Percentiles rank a stretch among this genome's conserved stretches.
Conservation (phyloP, 2,888 invertebrate genomes). For the Tipula helvola region DNA sequence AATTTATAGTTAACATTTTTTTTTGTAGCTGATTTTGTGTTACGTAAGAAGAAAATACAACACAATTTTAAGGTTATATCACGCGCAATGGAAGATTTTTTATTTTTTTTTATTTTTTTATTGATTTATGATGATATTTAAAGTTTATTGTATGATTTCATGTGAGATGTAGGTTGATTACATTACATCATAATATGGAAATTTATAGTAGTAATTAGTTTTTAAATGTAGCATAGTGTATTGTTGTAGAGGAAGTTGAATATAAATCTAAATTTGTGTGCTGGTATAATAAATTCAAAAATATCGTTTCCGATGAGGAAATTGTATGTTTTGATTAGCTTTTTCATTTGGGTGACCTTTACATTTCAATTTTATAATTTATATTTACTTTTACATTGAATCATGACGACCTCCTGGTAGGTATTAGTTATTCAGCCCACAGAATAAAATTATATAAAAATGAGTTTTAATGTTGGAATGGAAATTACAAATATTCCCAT, state of each 20-base stretch:
- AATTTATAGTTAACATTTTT: neutral
- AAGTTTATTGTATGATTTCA: neutral
- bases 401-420: no score
- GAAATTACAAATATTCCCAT: no score
- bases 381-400: no score
- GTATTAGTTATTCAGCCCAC: no score
- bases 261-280: neutral
- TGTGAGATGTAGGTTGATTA: neutral
- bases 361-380: neutral
- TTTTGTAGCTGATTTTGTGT: neutral
- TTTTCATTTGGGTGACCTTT: neutral
- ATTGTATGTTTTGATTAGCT: neutral
- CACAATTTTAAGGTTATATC: neutral
- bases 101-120: neutral
- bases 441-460: no score
- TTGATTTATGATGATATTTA: neutral
- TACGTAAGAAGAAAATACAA: neutral
- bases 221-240: neutral
- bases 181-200: neutral
- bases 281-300: neutral
- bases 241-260: neutral
- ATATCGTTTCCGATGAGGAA: neutral
- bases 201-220: neutral
- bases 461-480: no score
- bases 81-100: neutral